These are phyloP conservation scores for Cyphomyrus discorhynchus DNA, from an alignment of 2,113 vertebrate genomes.

Conservation along the genomic window DNA sequence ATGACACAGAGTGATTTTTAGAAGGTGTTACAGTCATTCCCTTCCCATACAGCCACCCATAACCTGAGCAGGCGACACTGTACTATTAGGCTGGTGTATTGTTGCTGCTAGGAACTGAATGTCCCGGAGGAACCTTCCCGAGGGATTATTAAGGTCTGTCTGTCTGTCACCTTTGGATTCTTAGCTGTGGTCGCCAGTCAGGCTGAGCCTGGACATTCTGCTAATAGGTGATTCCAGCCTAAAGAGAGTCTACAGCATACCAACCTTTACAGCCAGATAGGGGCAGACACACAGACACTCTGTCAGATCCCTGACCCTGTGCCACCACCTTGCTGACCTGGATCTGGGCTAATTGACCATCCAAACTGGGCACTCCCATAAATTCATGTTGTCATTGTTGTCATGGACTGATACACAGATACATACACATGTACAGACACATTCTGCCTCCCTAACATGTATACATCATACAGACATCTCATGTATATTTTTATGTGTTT, in stretches of 20 bases:
- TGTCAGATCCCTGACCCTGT: background rate
- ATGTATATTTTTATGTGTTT: background rate
- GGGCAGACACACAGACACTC: background rate
- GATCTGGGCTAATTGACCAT: background rate
- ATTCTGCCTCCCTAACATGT: background rate
- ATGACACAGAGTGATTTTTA: background rate
- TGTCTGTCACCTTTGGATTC: background rate
- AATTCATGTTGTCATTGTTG: background rate
- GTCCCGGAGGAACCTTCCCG: no score
- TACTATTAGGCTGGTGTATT: no score
- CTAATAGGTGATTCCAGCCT: background rate
- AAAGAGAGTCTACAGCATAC: background rate
- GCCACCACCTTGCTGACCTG: background rate
- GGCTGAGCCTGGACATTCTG: background rate
- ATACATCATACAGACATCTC: background rate
- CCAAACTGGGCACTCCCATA: background rate
- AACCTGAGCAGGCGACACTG: background rate
- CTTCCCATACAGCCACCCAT: background rate
- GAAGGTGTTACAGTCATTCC: background rate
- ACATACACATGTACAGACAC: background rate
- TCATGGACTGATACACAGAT: background rate
- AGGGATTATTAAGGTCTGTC: no score
- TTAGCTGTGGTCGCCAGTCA: background rate
- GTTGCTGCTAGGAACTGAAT: no score
- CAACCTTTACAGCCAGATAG: background rate